phyloP scores from a whole-genome alignment of 2,113 vertebrate species.

The Turdus rufiventris region DNA sequence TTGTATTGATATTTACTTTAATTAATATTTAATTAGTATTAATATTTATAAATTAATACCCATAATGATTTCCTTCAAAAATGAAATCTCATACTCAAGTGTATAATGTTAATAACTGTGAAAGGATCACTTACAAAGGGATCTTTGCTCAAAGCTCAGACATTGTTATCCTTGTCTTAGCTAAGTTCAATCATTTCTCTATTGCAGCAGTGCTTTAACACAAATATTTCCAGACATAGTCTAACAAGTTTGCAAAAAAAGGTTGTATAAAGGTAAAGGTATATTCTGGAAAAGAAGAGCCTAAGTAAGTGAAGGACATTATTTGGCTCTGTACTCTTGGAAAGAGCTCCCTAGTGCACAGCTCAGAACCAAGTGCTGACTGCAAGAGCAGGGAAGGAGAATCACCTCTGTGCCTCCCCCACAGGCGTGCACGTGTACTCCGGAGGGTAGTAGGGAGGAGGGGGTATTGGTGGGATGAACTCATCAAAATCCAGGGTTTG shows the following conservation, averaged over 20 bases:
- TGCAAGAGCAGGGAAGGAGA: background rate
- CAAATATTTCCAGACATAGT: background rate
- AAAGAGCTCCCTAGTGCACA: background rate
- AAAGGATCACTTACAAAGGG: background rate
- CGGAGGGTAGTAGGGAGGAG: conserved; percentile 95
- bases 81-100: background rate
- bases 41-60: background rate
- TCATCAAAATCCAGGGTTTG: conserved; percentile 96
- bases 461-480: conserved; percentile 93
- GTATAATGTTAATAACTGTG: background rate
- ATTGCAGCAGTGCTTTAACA: background rate
- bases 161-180: background rate
- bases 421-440: conserved; percentile 92
- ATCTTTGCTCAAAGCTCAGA: background rate
- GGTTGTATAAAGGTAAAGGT: too few relatives aligned
- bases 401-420: conserved; percentile 85
- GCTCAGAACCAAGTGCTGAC: background rate
- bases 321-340: background rate
- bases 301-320: background rate
- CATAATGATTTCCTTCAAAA: background rate
- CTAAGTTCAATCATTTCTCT: background rate
- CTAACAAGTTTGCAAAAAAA: background rate
- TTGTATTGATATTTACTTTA: background rate
- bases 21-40: too few relatives aligned
- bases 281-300: background rate